phyloP scores from a whole-genome alignment of 37 sponge, comb jelly and placozoan species.

The Halichondria panicea region DNA sequence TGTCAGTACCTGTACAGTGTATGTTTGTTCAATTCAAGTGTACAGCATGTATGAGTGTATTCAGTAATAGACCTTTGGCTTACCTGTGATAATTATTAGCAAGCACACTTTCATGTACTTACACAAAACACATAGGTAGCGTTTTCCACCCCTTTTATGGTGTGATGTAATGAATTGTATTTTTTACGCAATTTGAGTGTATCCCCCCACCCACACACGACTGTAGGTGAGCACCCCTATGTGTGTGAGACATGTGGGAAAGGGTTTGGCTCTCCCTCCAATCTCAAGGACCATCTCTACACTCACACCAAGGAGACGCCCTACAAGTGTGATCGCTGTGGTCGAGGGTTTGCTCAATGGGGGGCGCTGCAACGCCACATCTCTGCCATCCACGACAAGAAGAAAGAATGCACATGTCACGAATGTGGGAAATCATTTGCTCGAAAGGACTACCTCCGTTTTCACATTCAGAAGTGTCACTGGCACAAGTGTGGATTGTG shows the following conservation, averaged over 20 bases:
- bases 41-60: too few relatives aligned
- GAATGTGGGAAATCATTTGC: slow-evolving; percentile 28
- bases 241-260: slow-evolving; percentile 34
- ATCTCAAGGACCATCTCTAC: slow-evolving; percentile 21
- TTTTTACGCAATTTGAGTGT: too few relatives aligned
- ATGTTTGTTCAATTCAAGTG: too few relatives aligned
- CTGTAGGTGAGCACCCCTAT: too few relatives aligned
- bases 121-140: too few relatives aligned
- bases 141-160: too few relatives aligned
- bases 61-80: too few relatives aligned
- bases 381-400: slow-evolving; percentile 27
- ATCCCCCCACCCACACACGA: too few relatives aligned
- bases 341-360: slow-evolving; percentile 37
- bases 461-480: slow-evolving; percentile 30
- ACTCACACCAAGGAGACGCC: slow-evolving; percentile 35
- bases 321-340: slow-evolving; percentile 22
- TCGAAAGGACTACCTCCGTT: slow-evolving; percentile 39
- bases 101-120: too few relatives aligned
- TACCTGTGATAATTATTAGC: too few relatives aligned
- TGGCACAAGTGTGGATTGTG: slow-evolving; percentile 24
- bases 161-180: too few relatives aligned
- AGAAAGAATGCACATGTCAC: slow-evolving; percentile 17
- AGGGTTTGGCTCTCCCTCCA: slow-evolving; percentile 30
- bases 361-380: slow-evolving; percentile 43
- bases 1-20: too few relatives aligned